Conservation (phyloP, 2,797 vertebrate genomes). For the Cetoscarus ocellatus region DNA sequence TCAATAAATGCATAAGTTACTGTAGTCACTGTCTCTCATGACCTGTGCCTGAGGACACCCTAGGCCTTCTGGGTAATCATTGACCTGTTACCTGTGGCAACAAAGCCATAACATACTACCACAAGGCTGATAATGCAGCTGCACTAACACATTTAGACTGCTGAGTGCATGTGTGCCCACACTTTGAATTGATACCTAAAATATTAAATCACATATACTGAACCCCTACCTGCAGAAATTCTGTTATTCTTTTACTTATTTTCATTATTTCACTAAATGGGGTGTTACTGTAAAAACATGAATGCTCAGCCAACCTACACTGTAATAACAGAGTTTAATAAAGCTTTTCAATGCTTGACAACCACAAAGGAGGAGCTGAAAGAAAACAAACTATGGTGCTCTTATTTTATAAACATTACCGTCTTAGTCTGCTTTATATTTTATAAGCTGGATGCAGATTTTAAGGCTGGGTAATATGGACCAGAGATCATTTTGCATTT, state of each 20-base stretch:
- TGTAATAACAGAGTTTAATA: conserved; percentile 41
- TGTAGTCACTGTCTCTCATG: conserved; percentile 51
- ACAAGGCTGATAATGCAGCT: conserved; percentile 42
- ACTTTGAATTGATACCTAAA: conserved; percentile 17
- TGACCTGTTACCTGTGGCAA: conserved; percentile 80
- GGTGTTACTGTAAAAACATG: conserved; percentile 45
- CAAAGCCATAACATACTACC: conserved; percentile 64
- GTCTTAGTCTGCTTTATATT: background rate
- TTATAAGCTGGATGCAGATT: no score
- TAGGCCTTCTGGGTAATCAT: conserved; percentile 78
- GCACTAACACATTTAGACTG: conserved; percentile 18
- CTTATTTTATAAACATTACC: no score
- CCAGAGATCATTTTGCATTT: no score
- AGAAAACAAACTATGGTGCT: conserved; percentile 6
- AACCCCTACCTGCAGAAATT: background rate
- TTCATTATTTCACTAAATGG: conserved; percentile 34
- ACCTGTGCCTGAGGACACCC: conserved; percentile 78
- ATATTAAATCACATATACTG: conserved; percentile 4
- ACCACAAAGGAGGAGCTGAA: conserved; percentile 3
- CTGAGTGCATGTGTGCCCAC: conserved; percentile 2
- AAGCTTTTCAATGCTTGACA: conserved; percentile 20
- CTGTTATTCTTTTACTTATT: conserved; percentile 20
- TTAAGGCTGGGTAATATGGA: no score
- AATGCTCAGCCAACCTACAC: conserved; percentile 36
- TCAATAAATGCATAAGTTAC: conserved; percentile 43